Conservation (phyloP, 2,797 vertebrate species). For the Columba guinea region DNA sequence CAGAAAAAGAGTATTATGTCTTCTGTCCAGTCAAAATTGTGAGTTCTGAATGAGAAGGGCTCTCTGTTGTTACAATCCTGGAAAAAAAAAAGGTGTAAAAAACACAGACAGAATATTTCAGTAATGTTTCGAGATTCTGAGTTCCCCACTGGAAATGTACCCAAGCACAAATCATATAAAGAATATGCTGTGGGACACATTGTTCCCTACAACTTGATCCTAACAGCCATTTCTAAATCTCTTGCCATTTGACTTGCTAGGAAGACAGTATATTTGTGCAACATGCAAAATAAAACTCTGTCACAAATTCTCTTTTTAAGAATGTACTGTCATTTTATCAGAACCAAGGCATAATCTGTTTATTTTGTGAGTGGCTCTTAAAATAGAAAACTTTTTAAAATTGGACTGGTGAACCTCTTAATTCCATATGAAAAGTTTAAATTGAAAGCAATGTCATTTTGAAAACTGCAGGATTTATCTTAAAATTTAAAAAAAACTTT, state of each 20-base stretch:
- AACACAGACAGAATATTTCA: not conserved
- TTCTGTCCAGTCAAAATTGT: not conserved
- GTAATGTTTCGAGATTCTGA: not conserved
- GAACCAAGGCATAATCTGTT: not conserved
- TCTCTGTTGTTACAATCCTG: not conserved
- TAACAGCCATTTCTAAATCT: not conserved
- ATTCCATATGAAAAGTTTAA: not conserved
- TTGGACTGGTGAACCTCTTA: not conserved
- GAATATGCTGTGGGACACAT: not conserved
- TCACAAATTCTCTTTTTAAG: not conserved
- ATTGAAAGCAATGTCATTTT: not conserved
- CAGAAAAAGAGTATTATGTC: not conserved
- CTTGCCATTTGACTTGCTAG: not conserved
- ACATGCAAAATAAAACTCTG: not conserved
- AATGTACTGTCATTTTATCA: not conserved
- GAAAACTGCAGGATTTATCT: not conserved
- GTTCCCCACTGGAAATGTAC: not conserved
- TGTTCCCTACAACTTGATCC: not conserved
- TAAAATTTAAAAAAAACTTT: not conserved
- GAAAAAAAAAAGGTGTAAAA: not conserved
- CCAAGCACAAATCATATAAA: not conserved
- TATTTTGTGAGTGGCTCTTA: not conserved
- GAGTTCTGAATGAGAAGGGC: not conserved
- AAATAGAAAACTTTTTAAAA: not conserved
- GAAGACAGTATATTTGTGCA: not conserved